phyloP scores from a whole-genome alignment of 2,797 vertebrate species.

The Smutsia temminckii region DNA sequence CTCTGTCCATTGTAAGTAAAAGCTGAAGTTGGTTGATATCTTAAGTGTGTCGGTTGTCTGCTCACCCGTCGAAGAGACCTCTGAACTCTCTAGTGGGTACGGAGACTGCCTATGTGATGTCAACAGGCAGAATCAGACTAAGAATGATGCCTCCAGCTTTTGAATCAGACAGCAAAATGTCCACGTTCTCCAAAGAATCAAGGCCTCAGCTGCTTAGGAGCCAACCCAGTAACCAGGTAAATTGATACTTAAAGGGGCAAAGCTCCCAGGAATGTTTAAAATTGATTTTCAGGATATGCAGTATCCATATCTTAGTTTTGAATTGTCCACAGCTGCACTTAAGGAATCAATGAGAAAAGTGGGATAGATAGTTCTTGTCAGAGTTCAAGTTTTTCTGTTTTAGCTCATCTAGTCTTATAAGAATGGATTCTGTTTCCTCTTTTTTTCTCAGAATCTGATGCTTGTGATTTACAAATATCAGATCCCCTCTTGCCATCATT shows the following conservation, averaged over 20 bases:
- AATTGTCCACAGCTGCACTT: accelerated
- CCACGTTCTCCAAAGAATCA: constrained; percentile 56
- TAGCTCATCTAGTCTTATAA: background rate
- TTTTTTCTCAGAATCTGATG: background rate
- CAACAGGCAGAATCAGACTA: background rate
- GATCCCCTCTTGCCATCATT: background rate
- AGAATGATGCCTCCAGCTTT: constrained; percentile 48
- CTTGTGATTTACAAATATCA: background rate
- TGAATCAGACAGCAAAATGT: constrained; percentile 2
- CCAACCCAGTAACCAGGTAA: background rate
- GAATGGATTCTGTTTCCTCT: background rate
- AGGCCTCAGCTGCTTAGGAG: background rate
- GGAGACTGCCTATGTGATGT: background rate
- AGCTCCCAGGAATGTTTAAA: constrained; percentile 53
- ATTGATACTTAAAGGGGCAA: constrained; percentile 61
- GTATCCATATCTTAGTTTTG: constrained; percentile 2
- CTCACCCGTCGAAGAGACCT: background rate
- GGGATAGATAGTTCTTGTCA: background rate
- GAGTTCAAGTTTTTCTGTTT: constrained; percentile 7
- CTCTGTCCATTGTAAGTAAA: background rate
- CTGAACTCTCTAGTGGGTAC: background rate
- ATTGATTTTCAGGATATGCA: constrained; percentile 1
- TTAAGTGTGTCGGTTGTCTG: background rate
- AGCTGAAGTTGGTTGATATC: background rate
- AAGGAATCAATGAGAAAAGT: background rate